These are phyloP conservation scores for Phengaris alcon DNA, from an alignment of 2,888 invertebrate species.

Conservation along the genomic window DNA sequence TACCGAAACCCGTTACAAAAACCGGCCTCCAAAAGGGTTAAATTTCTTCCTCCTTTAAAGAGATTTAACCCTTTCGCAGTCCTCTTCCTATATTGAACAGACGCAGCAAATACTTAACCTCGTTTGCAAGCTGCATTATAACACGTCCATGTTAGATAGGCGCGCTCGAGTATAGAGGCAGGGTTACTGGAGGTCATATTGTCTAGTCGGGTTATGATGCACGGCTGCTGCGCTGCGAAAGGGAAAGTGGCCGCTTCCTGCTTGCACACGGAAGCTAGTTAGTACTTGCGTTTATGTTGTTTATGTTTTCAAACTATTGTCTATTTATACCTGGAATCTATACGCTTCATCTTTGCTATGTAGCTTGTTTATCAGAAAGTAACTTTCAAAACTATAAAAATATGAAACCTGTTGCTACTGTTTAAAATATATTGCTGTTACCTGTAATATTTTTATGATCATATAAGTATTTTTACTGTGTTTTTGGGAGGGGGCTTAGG, in stretches of 20 bases:
- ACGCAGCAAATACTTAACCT: slow-evolving; percentile 68
- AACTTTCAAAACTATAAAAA: too few species aligned
- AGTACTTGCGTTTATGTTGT: slow-evolving; percentile 58
- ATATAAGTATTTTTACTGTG: too few species aligned
- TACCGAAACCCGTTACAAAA: slow-evolving; percentile 36
- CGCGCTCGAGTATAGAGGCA: slow-evolving; percentile 35
- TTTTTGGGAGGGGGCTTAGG: too few species aligned
- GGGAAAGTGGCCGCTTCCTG: slow-evolving; percentile 77
- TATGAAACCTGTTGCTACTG: too few species aligned
- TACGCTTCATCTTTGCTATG: background rate
- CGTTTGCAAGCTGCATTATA: slow-evolving; percentile 72
- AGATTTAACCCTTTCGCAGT: background rate
- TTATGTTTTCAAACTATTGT: slow-evolving; percentile 51
- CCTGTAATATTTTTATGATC: too few species aligned
- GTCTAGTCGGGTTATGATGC: slow-evolving; percentile 61
- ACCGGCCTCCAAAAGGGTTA: slow-evolving; percentile 32
- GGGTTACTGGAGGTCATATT: slow-evolving; percentile 36
- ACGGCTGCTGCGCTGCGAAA: slow-evolving; percentile 77
- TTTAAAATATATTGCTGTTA: too few species aligned
- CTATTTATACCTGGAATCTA: slow-evolving; percentile 9
- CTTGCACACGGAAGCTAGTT: slow-evolving; percentile 73
- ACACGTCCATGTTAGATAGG: slow-evolving; percentile 48
- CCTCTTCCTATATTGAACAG: slow-evolving; percentile 29
- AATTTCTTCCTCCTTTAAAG: background rate
- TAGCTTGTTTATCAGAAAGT: too few species aligned